Conservation (phyloP, 1,140 invertebrate genomes). For the Meteorus sp. region DNA sequence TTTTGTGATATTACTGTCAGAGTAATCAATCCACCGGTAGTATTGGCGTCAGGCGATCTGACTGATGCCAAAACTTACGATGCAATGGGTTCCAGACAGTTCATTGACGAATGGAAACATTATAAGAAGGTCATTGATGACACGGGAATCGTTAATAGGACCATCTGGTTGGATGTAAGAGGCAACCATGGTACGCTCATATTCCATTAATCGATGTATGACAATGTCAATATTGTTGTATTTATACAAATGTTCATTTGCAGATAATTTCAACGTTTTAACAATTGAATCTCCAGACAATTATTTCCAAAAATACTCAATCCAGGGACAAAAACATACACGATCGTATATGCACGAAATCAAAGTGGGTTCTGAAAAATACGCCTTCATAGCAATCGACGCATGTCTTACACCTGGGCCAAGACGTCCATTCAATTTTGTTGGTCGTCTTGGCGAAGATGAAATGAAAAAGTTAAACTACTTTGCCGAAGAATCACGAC, state of each 20-base stretch:
- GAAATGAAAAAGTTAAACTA: conserved; percentile 62
- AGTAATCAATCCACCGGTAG: conserved; percentile 76
- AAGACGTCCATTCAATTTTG: conserved; percentile 89
- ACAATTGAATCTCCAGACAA: conserved; percentile 71
- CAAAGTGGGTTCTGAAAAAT: conserved; percentile 61
- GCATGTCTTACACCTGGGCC: conserved; percentile 86
- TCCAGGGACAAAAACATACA: conserved; percentile 71
- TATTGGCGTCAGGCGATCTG: conserved; percentile 85
- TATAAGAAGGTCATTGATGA: conserved; percentile 76
- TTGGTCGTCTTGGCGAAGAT: conserved; percentile 71
- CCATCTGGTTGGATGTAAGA: conserved; percentile 86
- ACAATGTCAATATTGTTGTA: conserved; percentile 16
- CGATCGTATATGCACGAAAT: conserved; percentile 78
- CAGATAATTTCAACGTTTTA: conserved; percentile 90
- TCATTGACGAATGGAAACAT: conserved; percentile 80
- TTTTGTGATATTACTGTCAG: conserved; percentile 79
- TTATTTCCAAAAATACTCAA: conserved; percentile 79
- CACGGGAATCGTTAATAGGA: conserved; percentile 69
- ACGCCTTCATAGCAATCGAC: conserved; percentile 85
- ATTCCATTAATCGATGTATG: background rate
- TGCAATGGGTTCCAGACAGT: conserved; percentile 80
- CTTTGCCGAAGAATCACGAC: conserved; percentile 58
- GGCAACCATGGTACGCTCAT: conserved; percentile 95
- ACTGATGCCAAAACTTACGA: conserved; percentile 85
- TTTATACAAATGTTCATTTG: conserved; percentile 43